Percentiles rank a stretch among this genome's conserved stretches.
These are phyloP conservation scores for Dipodomys stephensi DNA, from an alignment of 2,113 vertebrate genomes.

Conservation along the genomic window DNA sequence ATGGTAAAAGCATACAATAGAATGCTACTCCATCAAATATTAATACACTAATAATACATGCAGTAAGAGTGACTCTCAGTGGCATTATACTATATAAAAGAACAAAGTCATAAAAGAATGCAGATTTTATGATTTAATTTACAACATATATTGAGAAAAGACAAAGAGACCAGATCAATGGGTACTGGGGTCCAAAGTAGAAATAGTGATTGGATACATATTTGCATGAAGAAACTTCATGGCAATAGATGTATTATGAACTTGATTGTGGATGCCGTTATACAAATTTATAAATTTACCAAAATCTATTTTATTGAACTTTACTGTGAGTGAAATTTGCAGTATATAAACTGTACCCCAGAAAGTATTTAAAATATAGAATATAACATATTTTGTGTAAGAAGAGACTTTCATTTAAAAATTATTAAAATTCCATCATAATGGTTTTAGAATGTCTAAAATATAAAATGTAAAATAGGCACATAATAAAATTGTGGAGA, in stretches of 20 bases:
- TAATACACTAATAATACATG: neutral
- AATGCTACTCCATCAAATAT: neutral
- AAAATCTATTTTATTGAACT: neutral
- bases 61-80: neutral
- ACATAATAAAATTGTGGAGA: conserved; percentile 6
- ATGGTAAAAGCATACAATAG: neutral
- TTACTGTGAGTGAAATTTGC: conserved; percentile 9
- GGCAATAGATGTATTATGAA: neutral
- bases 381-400: neutral
- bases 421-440: conserved; percentile 8
- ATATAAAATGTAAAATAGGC: conserved; percentile 8
- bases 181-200: neutral
- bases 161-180: neutral
- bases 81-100: neutral
- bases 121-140: neutral
- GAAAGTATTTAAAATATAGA: neutral
- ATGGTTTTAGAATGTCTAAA: conserved; percentile 22
- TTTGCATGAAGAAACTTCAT: neutral
- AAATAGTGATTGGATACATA: neutral
- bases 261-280: neutral
- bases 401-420: conserved; percentile 39
- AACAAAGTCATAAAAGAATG: neutral
- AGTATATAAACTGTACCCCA: neutral
- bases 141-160: neutral
- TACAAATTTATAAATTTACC: conserved; percentile 35